Evolutionary conservation across 2,113 vertebrate species (phyloP), one percentile per base, ranked within the genome.

Genomic region (Paradoxurus hermaphroditus): DNA sequence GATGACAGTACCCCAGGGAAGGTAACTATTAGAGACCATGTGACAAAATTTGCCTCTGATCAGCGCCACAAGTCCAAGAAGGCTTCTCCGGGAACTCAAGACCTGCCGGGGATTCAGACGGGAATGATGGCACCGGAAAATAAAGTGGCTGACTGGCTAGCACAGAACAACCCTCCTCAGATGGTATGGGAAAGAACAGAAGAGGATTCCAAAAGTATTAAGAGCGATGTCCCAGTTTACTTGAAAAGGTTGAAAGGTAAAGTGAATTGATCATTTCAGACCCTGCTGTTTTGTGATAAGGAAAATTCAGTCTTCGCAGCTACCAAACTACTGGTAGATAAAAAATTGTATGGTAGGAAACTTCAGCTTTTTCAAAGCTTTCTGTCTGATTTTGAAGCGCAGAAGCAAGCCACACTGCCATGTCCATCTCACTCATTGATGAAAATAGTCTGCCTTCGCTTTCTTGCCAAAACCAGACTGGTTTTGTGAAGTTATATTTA

Each of bases 101-200:
- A 99, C 97, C 98, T 99, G 88, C 99, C 99, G n/a, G 99, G 99
- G 3, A 99, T 99, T 96, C 99, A 99, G 92, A 99, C 99, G 0
- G 99, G 99, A 92, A 99, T 99, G 99, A 99, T 99, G 99, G 99
- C 99, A 0, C 99, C 99, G 0, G 99, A 99, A 97, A 99, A 99
- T 98, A 99, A 99, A 99, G 99, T 99, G 44, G 99, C 99, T 10
- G 99, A 99, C 98, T 99, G 99, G 99, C 99, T 99, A 92, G 99
- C 99, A 39, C 99, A 99, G 97, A 99, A 99, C 96, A 99, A 99
- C 98, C 99, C 99, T 94, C 99, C 99, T 0, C 98, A 99, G 84
- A 99, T 99, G 98, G 99, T 99, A 77, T 99, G 99, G 84, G 99
- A 99, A 93, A 99, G 99, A 21, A 98, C 99, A 0, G 99, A 99